Evolutionary conservation across 2,888 invertebrate species (phyloP).

Genomic region (Drosophila quinaria): DNA sequence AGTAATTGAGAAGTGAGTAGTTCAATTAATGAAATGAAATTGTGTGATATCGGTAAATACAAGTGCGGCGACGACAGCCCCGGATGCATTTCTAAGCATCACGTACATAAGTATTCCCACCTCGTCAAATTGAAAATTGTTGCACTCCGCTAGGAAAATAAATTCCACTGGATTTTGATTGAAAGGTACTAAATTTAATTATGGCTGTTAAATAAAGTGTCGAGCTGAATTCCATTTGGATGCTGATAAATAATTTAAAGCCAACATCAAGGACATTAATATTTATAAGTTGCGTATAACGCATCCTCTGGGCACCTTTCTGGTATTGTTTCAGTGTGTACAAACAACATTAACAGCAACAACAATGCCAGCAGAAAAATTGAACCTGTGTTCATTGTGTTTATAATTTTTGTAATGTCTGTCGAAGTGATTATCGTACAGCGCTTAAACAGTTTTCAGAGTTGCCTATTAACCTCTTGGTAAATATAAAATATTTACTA

Average conservation of each 20-base stretch:
- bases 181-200: neutral
- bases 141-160: slow-evolving; percentile 13
- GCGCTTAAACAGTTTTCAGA: neutral
- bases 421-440: neutral
- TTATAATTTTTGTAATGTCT: neutral
- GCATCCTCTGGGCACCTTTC: neutral
- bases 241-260: neutral
- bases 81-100: slow-evolving; percentile 32
- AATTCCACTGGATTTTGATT: neutral
- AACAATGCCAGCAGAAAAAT: neutral
- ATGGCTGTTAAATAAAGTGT: neutral
- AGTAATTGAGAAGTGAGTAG: slow-evolving; percentile 63
- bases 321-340: neutral
- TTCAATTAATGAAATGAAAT: slow-evolving; percentile 64
- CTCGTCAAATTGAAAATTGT: slow-evolving; percentile 1
- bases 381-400: neutral
- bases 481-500: neutral
- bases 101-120: neutral
- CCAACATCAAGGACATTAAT: neutral
- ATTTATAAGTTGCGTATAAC: neutral
- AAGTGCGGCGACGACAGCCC: slow-evolving; percentile 35
- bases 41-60: slow-evolving; percentile 54
- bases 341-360: neutral
- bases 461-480: neutral
- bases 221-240: neutral